Evolutionary conservation across 2,113 vertebrate genomes (phyloP), one percentile per base, ranked within the genome.

Genomic region (Uria aalge): DNA sequence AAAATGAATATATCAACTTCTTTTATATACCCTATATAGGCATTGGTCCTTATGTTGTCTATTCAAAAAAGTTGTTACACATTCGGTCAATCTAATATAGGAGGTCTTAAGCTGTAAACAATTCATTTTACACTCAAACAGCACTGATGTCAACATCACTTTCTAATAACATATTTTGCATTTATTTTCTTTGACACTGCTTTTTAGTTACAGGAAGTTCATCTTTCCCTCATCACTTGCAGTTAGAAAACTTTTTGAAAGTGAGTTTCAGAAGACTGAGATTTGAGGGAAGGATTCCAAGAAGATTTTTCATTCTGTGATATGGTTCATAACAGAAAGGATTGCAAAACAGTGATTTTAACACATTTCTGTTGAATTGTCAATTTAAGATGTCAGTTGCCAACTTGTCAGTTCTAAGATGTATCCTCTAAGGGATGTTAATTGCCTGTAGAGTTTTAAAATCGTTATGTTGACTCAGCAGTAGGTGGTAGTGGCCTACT

Each of bases 301-400:
- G 36, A n/a, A 56, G 45, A 45, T 76, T 53, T 94, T 93, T 67
- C 26, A 7, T 76, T 76, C 78, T 71, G 15, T 66, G 41, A 22
- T 41, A 22, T 50, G n/a, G 47, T 64, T 90, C 50, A 11, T 62
- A 79, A 68, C 63, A 79, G 77, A 85, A 87, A 78, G 50, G 15
- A 62, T 82, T 85, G 66, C 53, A 88, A 76, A 94, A 57, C 57
- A 19, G 8, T 57, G n/a, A 47, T 90, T 91, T 85, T 90, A 88
- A 69, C 88, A 85, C 17, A n/a, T 83, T 92, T 66, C 45, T 94
- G 41, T 92, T 62, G 63, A 92, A 62, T 53, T 93, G 71, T 74
- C 88, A 76, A 11, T 93, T 93, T 78, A 75, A 88, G 81, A 78
- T 92, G 53, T 73, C 83, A 83, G 63, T 94, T 89, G 92, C 89